phyloP scores from a whole-genome alignment of 2,113 vertebrate species.

The Galbula dea region DNA sequence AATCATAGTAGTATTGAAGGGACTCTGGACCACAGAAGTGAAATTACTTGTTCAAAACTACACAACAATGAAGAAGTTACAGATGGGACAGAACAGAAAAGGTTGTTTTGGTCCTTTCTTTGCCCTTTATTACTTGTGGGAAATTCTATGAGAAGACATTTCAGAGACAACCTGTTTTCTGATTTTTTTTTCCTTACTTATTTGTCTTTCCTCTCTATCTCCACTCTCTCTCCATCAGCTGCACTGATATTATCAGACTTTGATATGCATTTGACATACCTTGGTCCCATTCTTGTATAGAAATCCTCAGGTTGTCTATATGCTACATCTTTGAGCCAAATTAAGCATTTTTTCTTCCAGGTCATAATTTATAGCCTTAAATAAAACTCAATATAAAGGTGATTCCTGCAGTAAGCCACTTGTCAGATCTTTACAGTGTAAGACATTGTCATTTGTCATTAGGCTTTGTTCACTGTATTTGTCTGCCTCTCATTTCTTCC shows the following conservation, averaged over 20 bases:
- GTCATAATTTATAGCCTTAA: not conserved
- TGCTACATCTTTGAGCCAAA: not conserved
- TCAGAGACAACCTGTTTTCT: not conserved
- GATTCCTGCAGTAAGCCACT: not conserved
- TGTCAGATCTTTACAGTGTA: not conserved
- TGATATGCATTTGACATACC: not conserved
- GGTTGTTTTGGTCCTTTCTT: not conserved
- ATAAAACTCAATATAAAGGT: not conserved
- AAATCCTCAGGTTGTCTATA: not conserved
- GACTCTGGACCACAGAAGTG: not conserved
- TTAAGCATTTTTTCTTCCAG: not conserved
- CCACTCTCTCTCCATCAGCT: not conserved
- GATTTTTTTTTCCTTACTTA: not conserved
- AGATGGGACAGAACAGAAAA: not conserved
- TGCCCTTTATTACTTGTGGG: not conserved
- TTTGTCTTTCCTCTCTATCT: not conserved
- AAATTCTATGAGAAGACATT: not conserved
- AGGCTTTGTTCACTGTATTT: not conserved
- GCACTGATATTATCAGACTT: not conserved
- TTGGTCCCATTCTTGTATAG: not conserved
- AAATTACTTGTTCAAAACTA: not conserved
- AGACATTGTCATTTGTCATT: not conserved
- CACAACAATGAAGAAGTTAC: not conserved
- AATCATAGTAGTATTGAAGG: not conserved
- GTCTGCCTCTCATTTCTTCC: not conserved